Base-by-base conservation (phyloP, 2,888 invertebrate species). In the Ectemnius cavifrons region DNA sequence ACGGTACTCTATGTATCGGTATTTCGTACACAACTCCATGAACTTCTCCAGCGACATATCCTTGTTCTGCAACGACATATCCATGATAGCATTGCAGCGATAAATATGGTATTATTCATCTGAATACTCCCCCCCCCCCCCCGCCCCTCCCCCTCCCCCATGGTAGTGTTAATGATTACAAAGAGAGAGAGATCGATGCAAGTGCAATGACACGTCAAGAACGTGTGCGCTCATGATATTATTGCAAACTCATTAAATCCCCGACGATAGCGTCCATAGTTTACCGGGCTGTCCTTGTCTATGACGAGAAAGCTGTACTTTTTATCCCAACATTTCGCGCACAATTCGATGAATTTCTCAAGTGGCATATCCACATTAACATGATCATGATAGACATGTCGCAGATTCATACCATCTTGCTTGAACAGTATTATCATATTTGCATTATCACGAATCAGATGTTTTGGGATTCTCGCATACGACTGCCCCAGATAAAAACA, bases 321-420 rank as follows among this genome's bases (percentile, higher is more conserved):
- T 37, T 37, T 37, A 11, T 37, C 11, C 37, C 37, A 37, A 37
- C 37, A 37, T 11, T 11, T 37, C 11, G 11, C 37, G 11, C 37
- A 37, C 11, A 37, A 37, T 11, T 37, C 37, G 8, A 8, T 37
- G 37, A 37, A 37, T 37, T 37, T 37, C 37, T 37, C 37, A 37
- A 37, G 37, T 8, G 37, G 11, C 37, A 37, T 37, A 37, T 37
- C 37, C 8, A 37, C 37, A 37, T 37, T 37, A 11, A 37, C 37
- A 37, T 37, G 37, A 6, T 37, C 37, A 6, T 37, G 37, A 63
- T 73, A 75, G 14, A 79, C n/a, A 37, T 73, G 69, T 27, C 46
- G 67, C 6, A 73, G 14, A 65, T 70, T 73, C 20, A 61, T 4
- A 23, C 65, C 69, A 66, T 70, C 67, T 47, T 75, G 71, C 16